Conservation (phyloP, 2,113 vertebrate species). For the Misgurnus anguillicaudatus region DNA sequence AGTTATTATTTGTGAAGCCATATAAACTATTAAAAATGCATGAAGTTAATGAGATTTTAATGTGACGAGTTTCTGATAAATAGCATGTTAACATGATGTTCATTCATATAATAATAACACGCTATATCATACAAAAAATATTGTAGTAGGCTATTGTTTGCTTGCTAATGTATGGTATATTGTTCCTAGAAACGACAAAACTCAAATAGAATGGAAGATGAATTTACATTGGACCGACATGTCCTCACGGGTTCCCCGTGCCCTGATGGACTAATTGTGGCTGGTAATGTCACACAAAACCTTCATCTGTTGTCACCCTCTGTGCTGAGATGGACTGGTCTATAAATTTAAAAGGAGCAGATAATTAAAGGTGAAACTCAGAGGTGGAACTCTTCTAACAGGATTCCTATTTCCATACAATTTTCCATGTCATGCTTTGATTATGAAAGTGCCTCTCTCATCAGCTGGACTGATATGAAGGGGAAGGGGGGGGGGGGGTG, state of each 20-base stretch:
- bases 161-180: too few species aligned
- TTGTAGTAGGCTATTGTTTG: too few species aligned
- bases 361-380: constrained; percentile 30
- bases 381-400: not conserved
- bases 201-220: too few species aligned
- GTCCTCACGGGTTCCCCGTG: not conserved
- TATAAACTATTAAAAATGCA: too few species aligned
- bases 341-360: constrained; percentile 15
- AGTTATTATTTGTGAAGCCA: too few species aligned
- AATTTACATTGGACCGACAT: not conserved
- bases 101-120: too few species aligned
- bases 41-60: too few species aligned
- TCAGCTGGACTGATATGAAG: constrained; percentile 17
- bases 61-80: too few species aligned
- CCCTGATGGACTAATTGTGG: constrained; percentile 2
- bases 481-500: not conserved
- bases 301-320: constrained; percentile 3
- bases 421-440: constrained; percentile 36
- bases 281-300: constrained; percentile 1
- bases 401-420: constrained; percentile 33
- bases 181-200: too few species aligned
- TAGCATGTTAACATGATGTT: too few species aligned
- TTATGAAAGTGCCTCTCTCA: constrained; percentile 17
- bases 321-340: not conserved
- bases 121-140: too few species aligned